Base-by-base conservation (phyloP, 2,113 vertebrate species). In the Gymnogyps californianus region DNA sequence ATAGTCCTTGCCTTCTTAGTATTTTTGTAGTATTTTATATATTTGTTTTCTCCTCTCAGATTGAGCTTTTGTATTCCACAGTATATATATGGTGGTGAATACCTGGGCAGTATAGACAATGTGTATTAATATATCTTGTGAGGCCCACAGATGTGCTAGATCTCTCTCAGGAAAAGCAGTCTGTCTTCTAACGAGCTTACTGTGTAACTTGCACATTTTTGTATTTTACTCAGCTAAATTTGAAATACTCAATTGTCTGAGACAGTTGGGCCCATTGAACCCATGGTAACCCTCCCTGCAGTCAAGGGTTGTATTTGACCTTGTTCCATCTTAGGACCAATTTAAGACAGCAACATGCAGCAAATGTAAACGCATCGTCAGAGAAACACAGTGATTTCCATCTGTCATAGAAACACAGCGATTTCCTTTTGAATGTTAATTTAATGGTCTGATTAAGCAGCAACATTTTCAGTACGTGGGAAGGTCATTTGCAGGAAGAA, bases 361-460 rank as follows among this genome's bases (percentile, higher is more conserved):
- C 17, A 40, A 93, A 58, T 5, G 5, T 86, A 89, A 96, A 87
- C 75, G 54, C 40, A 28, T 31, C 1, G 0, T 79, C 78, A 93
- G 62, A 86, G 89, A 76, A 93, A 64, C 38, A 71, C 78, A 54
- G 24, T 58, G 58, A 83, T 66, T 71, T 77, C 64, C 11, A 1
- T 70, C 64, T 87, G 88, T 66, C 44, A 40, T 31, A 59, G 75
- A 85, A 65, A 44, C 40, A 38, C 57, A 71, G n/a, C 25, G 6
- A 51, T 70, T 79, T 87, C 57, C 52, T 94, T 90, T 88, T n/a
- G 81, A 93, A 90, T 88, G 59, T 80, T 71, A 61, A 44, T 95
- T 83, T 90, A 95, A 90, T 67, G 46, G 86, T 80, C 54, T 85
- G 76, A 91, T 96, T 93, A 92, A 89, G 66, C n/a, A 84, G 54